Conservation (phyloP, 2,113 vertebrate genomes). For the Tapirus terrestris region DNA sequence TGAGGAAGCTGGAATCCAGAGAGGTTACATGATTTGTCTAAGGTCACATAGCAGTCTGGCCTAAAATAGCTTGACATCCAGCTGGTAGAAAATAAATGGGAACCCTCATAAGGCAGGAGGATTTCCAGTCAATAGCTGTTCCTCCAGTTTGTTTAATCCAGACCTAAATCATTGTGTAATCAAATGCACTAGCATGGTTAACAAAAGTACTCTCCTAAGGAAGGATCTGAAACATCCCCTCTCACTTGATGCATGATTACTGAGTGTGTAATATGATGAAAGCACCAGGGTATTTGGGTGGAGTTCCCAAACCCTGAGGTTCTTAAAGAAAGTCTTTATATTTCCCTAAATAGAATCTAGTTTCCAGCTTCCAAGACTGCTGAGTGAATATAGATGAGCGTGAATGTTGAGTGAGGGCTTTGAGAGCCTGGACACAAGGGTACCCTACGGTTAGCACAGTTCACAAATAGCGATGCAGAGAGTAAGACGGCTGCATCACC, state of each 20-base stretch:
- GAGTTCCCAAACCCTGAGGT: neutral
- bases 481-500: rapidly evolving
- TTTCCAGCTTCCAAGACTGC: neutral
- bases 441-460: rapidly evolving
- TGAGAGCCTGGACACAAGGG: rapidly evolving
- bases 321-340: neutral
- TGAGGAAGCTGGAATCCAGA: neutral
- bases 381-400: neutral
- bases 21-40: neutral
- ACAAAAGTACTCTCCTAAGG: neutral
- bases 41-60: neutral
- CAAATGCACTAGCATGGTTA: rapidly evolving
- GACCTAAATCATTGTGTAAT: neutral
- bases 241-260: rapidly evolving
- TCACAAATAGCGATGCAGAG: rapidly evolving
- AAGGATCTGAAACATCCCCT: neutral
- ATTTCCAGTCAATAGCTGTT: neutral
- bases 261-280: rapidly evolving
- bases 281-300: no score
- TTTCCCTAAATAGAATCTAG: neutral
- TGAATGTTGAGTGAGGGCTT: neutral
- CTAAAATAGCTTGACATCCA: constrained; percentile 34
- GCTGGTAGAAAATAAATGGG: neutral
- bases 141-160: neutral
- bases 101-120: neutral